Evolutionary conservation across 2,113 vertebrate genomes (phyloP), one percentile per base, ranked within the genome.

Genomic region (Choloepus hoffmanni): DNA sequence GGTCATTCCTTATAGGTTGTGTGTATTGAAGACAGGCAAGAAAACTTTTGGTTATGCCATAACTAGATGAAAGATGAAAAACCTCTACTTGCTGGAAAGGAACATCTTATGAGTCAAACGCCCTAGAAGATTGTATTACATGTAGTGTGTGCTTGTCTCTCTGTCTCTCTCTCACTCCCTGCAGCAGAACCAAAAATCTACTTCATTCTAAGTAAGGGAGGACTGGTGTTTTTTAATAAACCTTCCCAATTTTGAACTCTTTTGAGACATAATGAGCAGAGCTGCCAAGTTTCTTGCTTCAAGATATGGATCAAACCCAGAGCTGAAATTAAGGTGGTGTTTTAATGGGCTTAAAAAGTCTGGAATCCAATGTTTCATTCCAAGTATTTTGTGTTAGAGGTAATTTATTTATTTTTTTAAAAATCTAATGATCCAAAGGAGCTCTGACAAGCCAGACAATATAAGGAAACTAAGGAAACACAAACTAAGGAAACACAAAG

Each of bases 341-440:
- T 92, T 97, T 96, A 97, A 93, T 62, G 6, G 60, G 60, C 24
- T 95, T 83, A 26, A 24, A 50, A 79, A 48, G 19, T 43, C 70
- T 86, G 28, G 30, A 95, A 95, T 8, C 23, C 11, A 68, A 9
- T 16, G 28, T 88, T 58, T 92, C 50, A 60, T 96, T 95, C 77
- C 79, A 97, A 93, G 48, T 97, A 73, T 48, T 96, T 65, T 50
- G 89, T 60, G 76, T 77, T 77, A 40, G 10, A 62, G 15, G 63
- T 58, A 50, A 95, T 53, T 18, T 24, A 94, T 79, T 84, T 92
- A 96, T 95, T 94, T 97, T 94, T 19, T 62, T 79, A 74, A 72
- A 81, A 89, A 78, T 13, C 26, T 78, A 93, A 89, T 73, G 28
- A 96, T 68, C n/a, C 15, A 26, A 62, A 53, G 84, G 74, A 94